These are phyloP conservation scores for Zygaena filipendulae DNA, from an alignment of 2,888 invertebrate species.

Conservation along the genomic window DNA sequence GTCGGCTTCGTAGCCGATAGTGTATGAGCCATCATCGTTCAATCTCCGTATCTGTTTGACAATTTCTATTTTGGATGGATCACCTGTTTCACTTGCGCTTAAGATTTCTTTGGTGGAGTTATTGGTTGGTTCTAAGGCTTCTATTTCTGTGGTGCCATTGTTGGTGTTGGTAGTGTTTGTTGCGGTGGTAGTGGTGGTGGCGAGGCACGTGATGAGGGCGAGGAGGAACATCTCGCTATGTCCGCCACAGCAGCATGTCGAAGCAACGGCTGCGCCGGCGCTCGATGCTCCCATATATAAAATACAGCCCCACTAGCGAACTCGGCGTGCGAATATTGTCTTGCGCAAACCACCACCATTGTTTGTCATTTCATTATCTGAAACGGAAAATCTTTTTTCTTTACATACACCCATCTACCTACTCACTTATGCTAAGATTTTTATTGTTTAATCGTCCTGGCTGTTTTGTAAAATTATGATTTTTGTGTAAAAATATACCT, in stretches of 20 bases:
- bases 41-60: constrained; percentile 83
- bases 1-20: constrained; percentile 86
- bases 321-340: constrained; percentile 44
- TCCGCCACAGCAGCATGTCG: constrained; percentile 52
- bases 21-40: constrained; percentile 86
- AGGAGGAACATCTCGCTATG: constrained; percentile 52
- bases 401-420: no score
- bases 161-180: constrained; percentile 20
- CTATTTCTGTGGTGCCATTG: constrained; percentile 18
- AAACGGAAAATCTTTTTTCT: constrained; percentile 68
- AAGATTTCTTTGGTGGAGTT: constrained; percentile 65
- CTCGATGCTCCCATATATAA: constrained; percentile 53
- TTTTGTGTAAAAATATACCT: constrained; percentile 18
- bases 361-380: constrained; percentile 68
- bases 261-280: constrained; percentile 50
- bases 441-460: constrained; percentile 62
- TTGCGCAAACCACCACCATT: constrained; percentile 46
- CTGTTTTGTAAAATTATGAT: constrained; percentile 36
- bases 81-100: constrained; percentile 72
- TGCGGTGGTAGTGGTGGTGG: constrained; percentile 26
- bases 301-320: constrained; percentile 58
- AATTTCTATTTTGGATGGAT: constrained; percentile 78
- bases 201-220: constrained; percentile 41
- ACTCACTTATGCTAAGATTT: constrained; percentile 49
- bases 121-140: constrained; percentile 20